phyloP scores from a whole-genome alignment of 2,888 invertebrate genomes.

The Brachynemurus nebulosus region DNA sequence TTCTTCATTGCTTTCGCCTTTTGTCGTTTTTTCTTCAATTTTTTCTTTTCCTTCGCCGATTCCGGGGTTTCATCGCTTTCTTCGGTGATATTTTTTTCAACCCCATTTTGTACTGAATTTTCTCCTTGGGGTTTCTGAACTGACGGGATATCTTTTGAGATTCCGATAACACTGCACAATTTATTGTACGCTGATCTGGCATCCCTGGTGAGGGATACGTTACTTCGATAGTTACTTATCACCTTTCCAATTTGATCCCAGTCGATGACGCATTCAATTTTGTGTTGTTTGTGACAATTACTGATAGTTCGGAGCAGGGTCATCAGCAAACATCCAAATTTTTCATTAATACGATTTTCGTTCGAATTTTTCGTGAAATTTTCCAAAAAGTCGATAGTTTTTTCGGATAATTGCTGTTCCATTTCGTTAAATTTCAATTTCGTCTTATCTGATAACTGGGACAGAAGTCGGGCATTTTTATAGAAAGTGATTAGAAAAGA shows the following conservation, averaged over 20 bases:
- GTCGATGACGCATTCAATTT: slow-evolving; percentile 26
- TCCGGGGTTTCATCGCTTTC: slow-evolving; percentile 14
- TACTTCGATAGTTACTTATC: slow-evolving; percentile 28
- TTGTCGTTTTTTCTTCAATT: slow-evolving; percentile 25
- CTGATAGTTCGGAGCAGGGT: slow-evolving; percentile 39
- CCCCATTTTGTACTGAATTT: slow-evolving; percentile 12
- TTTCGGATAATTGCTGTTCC: slow-evolving; percentile 35
- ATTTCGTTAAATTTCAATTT: slow-evolving; percentile 27
- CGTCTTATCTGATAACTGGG: slow-evolving; percentile 26
- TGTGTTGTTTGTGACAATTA: slow-evolving; percentile 31
- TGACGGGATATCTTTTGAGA: slow-evolving; percentile 27
- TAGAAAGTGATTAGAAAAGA: slow-evolving; percentile 52
- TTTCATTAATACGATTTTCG: slow-evolving; percentile 37
- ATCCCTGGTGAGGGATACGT: slow-evolving; percentile 30
- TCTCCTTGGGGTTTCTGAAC: slow-evolving; percentile 18
- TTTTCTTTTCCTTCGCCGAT: slow-evolving; percentile 19
- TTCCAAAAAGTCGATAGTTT: slow-evolving; percentile 31
- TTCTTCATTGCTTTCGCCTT: slow-evolving; percentile 26
- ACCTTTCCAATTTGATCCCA: slow-evolving; percentile 30
- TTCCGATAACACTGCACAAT: slow-evolving; percentile 30
- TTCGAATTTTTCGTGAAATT: slow-evolving; percentile 24
- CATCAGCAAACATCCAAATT: slow-evolving; percentile 40
- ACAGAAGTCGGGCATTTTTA: slow-evolving; percentile 38
- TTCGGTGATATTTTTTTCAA: not conserved
- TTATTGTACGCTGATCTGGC: slow-evolving; percentile 34